Percentiles rank a stretch among this genome's conserved stretches.
These are phyloP conservation scores for Phaonia tiefii DNA, from an alignment of 2,888 invertebrate species.

Conservation along the genomic window DNA sequence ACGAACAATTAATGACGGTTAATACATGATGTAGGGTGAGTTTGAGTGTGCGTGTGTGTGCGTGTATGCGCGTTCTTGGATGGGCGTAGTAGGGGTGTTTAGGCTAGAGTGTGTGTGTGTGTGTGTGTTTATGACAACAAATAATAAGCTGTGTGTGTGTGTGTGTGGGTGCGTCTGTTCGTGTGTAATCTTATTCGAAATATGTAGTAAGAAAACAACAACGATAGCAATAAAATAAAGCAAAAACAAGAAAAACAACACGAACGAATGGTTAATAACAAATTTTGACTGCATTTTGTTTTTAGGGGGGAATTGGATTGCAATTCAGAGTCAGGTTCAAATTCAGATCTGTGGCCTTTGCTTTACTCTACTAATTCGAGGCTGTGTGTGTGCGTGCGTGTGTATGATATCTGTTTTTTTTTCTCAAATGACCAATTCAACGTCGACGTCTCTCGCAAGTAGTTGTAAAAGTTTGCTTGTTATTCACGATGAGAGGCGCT, in stretches of 20 bases:
- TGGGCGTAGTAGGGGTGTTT: neutral
- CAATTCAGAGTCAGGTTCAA: neutral
- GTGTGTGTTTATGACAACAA: neutral
- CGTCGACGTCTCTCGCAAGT: conserved; percentile 44
- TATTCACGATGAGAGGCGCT: conserved; percentile 9
- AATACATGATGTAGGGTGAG: neutral
- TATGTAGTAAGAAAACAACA: too few species aligned
- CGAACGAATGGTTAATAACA: too few species aligned
- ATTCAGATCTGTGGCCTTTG: neutral
- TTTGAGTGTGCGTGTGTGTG: neutral
- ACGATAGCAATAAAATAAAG: too few species aligned
- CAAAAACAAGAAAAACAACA: too few species aligned
- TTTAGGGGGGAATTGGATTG: neutral
- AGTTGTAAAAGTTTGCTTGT: conserved; percentile 63
- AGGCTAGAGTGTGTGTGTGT: neutral
- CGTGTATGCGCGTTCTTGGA: neutral
- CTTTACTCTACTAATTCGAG: neutral
- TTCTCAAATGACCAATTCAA: conserved; percentile 37
- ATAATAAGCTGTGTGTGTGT: neutral
- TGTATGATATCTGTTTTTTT: conserved; percentile 36
- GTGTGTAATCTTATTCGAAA: too few species aligned
- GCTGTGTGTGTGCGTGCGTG: conserved; percentile 36
- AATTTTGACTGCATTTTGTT: neutral
- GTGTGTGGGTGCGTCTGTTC: too few species aligned
- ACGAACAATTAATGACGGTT: neutral